Base-by-base conservation (phyloP, 2,888 invertebrate species). In the Melangyna quadrimaculata region DNA sequence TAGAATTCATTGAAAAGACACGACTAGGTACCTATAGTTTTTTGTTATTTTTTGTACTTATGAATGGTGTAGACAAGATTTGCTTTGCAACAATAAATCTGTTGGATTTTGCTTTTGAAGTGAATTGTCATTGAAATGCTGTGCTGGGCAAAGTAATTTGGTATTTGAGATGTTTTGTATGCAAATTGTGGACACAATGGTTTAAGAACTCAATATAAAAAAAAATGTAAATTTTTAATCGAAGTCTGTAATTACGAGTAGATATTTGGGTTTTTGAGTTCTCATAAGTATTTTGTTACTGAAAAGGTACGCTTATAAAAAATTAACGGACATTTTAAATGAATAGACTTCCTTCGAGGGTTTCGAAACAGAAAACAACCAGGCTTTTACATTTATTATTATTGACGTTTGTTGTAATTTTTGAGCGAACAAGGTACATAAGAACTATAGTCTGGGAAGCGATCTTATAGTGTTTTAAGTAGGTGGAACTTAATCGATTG, bases 261-360 rank as follows among this genome's bases (percentile, higher is more conserved):
- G 1, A 3, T 8, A n/a, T 19, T 69, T 67, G 19, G 29, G 27
- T 43, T 63, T 65, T 19, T 8, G n/a, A 22, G 45, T 72, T 86
- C 80, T 63, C 80, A 80, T 55, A 80, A 40, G 61, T 80, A 80
- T 86, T 80, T n/a, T 12, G 59, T 86, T 86, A 77, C 82, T 32
- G 14, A 61, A 24, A 61, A 24, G 61, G 24, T 35, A 24, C 51
- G n/a, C 24, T 73, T 29, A 17, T 27, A 22, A 59, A 22, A 59
- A 59, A 32, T 69, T 14, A 69, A 37, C 40, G 78, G 69, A 69
- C 45, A 32, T 24, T 73, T 14, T n/a, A 14, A 10, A 40, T 57
- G 48, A 17, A 32, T 24, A 27, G n/a, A 51, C 17, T 29, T 59
- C 59, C 6, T 17, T n/a, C 43, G 37, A 61, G 17, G 19, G 45